phyloP scores from a whole-genome alignment of 2,113 vertebrate species.

The Dipodomys spectabilis region DNA sequence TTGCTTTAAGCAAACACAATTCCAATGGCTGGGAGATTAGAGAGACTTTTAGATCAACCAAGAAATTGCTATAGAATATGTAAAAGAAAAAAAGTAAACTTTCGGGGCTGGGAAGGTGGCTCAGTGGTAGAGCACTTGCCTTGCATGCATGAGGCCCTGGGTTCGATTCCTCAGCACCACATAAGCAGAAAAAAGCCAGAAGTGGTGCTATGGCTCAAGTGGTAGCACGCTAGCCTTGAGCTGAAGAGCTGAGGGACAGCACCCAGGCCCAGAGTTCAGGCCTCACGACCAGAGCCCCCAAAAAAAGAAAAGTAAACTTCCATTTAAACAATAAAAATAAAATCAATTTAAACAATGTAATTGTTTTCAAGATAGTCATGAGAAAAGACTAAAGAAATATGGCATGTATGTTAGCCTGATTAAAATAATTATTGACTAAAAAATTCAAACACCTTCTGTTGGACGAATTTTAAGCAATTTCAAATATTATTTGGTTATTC shows the following conservation, averaged over 20 bases:
- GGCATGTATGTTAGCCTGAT: neutral
- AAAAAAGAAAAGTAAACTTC: neutral
- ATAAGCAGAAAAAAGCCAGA: too few relatives aligned
- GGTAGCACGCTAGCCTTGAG: too few relatives aligned
- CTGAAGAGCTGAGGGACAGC: too few relatives aligned
- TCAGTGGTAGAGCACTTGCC: too few relatives aligned
- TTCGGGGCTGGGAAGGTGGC: too few relatives aligned
- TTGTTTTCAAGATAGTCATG: conserved; percentile 6
- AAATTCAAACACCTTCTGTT: neutral
- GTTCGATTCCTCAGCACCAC: too few relatives aligned
- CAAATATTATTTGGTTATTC: neutral
- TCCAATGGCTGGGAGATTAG: conserved; percentile 18
- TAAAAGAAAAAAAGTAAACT: neutral
- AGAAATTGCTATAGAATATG: conserved; percentile 58
- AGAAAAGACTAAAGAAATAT: neutral
- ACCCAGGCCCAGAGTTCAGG: too few relatives aligned
- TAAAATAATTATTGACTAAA: conserved; percentile 24
- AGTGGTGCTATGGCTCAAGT: too few relatives aligned
- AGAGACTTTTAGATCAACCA: conserved; percentile 42
- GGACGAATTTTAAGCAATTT: neutral
- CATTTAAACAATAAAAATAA: neutral
- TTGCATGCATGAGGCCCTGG: too few relatives aligned
- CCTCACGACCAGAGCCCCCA: too few relatives aligned
- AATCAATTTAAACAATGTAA: conserved; percentile 59
- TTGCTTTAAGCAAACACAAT: conserved; percentile 56